Percentiles rank a stretch among this genome's conserved stretches.
Conservation (phyloP, 2,888 invertebrate genomes). For the Amblyteles armatorius region DNA sequence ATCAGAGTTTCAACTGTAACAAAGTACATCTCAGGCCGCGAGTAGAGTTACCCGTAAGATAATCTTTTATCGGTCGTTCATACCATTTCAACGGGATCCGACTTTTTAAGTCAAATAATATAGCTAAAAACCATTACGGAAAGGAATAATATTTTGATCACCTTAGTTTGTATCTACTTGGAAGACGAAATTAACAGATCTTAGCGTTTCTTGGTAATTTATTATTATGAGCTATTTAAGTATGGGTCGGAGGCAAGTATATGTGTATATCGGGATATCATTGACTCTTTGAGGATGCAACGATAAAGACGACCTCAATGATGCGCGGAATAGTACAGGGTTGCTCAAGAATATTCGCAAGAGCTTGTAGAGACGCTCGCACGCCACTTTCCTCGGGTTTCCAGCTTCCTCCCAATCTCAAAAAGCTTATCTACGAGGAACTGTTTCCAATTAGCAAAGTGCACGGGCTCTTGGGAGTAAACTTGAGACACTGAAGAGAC, state of each 20-base stretch:
- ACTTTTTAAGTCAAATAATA: background rate
- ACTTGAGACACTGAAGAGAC: constrained; percentile 59
- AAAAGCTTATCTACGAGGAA: constrained; percentile 65
- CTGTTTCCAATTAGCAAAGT: constrained; percentile 66
- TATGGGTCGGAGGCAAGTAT: background rate
- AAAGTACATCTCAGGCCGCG: background rate
- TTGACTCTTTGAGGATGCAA: constrained; percentile 23
- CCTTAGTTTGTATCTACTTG: background rate
- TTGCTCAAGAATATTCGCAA: constrained; percentile 42
- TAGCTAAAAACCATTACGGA: background rate
- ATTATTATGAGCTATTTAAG: constrained; percentile 2
- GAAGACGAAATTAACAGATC: background rate
- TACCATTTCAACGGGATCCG: background rate
- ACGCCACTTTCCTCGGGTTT: background rate
- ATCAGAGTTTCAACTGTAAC: background rate
- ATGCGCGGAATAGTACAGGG: constrained; percentile 14
- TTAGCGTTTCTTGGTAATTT: constrained; percentile 1
- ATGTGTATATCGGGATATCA: background rate
- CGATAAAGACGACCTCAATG: constrained; percentile 15
- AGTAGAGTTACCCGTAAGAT: background rate
- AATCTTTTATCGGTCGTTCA: background rate
- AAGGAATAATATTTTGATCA: background rate
- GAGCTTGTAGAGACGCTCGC: constrained; percentile 10
- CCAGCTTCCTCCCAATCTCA: constrained; percentile 39
- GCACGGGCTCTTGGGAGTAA: constrained; percentile 57